Evolutionary conservation across 2,888 invertebrate species (phyloP).

Genomic region (Scaptomyza flava): DNA sequence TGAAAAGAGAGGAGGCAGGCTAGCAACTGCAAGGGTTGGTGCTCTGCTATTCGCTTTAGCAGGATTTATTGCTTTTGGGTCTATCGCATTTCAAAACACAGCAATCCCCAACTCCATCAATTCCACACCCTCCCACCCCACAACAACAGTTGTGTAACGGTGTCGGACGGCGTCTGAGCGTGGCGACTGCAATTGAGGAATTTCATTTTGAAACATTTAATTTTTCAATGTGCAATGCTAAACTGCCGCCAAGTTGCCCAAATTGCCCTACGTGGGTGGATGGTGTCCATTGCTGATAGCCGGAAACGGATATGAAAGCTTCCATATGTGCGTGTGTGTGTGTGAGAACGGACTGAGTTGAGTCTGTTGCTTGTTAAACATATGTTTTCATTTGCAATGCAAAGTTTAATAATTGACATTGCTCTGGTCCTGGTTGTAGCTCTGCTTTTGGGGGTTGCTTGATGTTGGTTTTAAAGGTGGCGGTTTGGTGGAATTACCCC

Average conservation of each 20-base stretch:
- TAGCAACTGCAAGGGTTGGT: slow-evolving; percentile 67
- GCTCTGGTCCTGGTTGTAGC: slow-evolving; percentile 20
- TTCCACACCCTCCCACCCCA: not conserved
- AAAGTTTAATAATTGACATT: slow-evolving; percentile 79
- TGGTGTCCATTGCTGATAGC: slow-evolving; percentile 54
- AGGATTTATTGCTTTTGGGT: slow-evolving; percentile 78
- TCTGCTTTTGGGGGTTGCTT: slow-evolving; percentile 45
- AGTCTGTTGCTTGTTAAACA: slow-evolving; percentile 65
- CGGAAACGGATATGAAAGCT: slow-evolving; percentile 75
- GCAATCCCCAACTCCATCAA: not conserved
- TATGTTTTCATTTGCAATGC: slow-evolving; percentile 79
- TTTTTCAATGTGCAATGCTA: slow-evolving; percentile 68
- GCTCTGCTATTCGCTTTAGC: slow-evolving; percentile 26
- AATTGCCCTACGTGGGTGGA: not conserved
- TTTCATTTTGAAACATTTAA: slow-evolving; percentile 81
- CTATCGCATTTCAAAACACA: slow-evolving; percentile 52
- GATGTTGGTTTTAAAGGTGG: slow-evolving; percentile 2
- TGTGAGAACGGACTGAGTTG: not conserved
- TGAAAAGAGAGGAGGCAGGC: slow-evolving; percentile 50
- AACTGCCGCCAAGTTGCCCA: slow-evolving; percentile 41
- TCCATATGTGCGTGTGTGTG: slow-evolving; percentile 27
- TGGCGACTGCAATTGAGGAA: slow-evolving; percentile 78
- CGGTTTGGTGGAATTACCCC: not conserved
- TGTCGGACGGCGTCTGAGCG: slow-evolving; percentile 40
- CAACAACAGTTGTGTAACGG: slow-evolving; percentile 24